A percentile compares a stretch with the other conserved stretches of the same genome.
phyloP scores from a whole-genome alignment of 2,113 vertebrate genomes.

The Vulpes ferrilata region DNA sequence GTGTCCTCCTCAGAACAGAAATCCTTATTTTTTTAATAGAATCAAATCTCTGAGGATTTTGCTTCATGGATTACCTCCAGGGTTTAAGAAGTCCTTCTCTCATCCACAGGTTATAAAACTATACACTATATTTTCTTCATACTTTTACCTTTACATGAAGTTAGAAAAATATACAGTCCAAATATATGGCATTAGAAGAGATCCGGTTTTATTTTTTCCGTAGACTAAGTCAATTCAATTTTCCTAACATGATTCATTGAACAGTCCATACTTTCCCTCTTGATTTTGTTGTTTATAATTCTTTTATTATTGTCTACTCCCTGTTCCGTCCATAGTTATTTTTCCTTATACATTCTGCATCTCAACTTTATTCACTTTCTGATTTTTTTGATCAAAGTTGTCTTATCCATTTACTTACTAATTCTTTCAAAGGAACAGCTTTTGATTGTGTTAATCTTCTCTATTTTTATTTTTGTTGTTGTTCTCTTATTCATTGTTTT shows the following conservation, averaged over 20 bases:
- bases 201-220: background rate
- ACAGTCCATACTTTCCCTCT: background rate
- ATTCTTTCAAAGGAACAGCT: conserved; percentile 19
- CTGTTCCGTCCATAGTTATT: background rate
- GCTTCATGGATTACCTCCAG: background rate
- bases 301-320: conserved; percentile 21
- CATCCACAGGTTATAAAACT: background rate
- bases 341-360: background rate
- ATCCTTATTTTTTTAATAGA: background rate
- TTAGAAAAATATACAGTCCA: conserved; percentile 25
- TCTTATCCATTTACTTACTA: background rate
- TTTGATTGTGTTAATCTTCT: conserved; percentile 4
- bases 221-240: background rate
- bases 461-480: background rate
- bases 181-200: background rate
- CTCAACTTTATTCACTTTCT: conserved; percentile 20
- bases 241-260: conserved; percentile 41
- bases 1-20: background rate
- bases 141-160: background rate
- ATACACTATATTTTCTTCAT: background rate
- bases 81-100: background rate
- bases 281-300: conserved; percentile 12
- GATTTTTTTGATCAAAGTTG: background rate
- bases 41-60: background rate
- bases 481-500: background rate